Evolutionary conservation across 2,797 vertebrate species (phyloP).

Genomic region (Sebastes diploproa): DNA sequence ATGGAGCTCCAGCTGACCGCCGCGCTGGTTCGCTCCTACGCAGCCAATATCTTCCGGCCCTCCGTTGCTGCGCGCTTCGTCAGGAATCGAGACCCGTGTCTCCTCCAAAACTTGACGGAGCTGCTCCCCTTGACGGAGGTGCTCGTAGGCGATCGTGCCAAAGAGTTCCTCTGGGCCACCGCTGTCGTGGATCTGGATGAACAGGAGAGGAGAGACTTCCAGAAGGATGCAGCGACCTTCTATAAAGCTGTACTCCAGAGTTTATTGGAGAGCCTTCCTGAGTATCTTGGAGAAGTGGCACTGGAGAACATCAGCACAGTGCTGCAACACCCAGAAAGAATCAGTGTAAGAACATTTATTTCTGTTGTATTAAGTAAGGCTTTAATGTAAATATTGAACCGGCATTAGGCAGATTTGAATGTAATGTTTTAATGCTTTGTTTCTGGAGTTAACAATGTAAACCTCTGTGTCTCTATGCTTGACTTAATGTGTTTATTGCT

Average conservation of each 20-base stretch:
- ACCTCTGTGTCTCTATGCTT: not conserved
- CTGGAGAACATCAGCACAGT: conserved; percentile 59
- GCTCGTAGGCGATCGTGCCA: conserved; percentile 47
- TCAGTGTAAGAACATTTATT: conserved; percentile 34
- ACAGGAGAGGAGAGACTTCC: conserved; percentile 32
- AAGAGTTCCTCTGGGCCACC: conserved; percentile 39
- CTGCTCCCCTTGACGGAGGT: conserved; percentile 50
- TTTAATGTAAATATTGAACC: not conserved
- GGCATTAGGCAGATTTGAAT: not conserved
- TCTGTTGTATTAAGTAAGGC: not conserved
- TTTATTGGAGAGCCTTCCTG: conserved; percentile 65
- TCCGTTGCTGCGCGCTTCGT: conserved; percentile 22
- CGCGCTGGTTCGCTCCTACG: conserved; percentile 54
- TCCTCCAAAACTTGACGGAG: conserved; percentile 12
- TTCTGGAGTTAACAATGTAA: not conserved
- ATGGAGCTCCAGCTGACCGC: conserved; percentile 58
- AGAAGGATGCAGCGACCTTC: conserved; percentile 48
- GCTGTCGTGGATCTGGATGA: conserved; percentile 26
- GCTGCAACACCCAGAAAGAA: conserved; percentile 51
- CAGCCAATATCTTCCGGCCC: conserved; percentile 46
- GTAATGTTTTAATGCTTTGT: not conserved
- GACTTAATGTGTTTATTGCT: not conserved
- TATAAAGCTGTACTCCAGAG: conserved; percentile 57
- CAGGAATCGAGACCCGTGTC: not conserved
- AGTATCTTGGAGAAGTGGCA: conserved; percentile 16